phyloP scores from a whole-genome alignment of 30 jellyfish, hydroid and myxozoan species.

The Aurelia aurita region DNA sequence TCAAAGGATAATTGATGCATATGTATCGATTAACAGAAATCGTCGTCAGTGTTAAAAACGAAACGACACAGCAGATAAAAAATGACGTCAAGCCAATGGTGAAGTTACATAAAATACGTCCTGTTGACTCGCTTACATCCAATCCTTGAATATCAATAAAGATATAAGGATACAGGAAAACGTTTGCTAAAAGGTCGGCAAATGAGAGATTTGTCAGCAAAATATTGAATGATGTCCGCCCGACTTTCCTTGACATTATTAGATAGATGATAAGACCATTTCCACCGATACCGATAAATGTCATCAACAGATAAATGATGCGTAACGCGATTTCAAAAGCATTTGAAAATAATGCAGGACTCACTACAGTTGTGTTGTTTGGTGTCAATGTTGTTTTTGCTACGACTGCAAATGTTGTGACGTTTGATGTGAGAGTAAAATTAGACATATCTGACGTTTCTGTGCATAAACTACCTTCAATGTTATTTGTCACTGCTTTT shows the following conservation, averaged over 20 bases:
- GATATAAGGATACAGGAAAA: slow-evolving; percentile 50
- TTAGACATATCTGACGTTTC: too few species aligned
- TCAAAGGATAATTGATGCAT: slow-evolving; percentile 57
- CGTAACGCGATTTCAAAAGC: slow-evolving; percentile 8
- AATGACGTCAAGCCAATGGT: slow-evolving; percentile 51
- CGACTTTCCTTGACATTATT: slow-evolving; percentile 33
- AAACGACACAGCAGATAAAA: slow-evolving; percentile 40
- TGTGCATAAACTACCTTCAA: too few species aligned
- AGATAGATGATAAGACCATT: slow-evolving; percentile 39
- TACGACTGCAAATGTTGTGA: too few species aligned
- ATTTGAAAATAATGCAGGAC: slow-evolving; percentile 22
- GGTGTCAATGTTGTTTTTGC: too few species aligned
- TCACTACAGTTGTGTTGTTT: too few species aligned
- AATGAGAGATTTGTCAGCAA: slow-evolving; percentile 48
- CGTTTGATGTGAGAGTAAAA: too few species aligned
- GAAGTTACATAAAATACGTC: slow-evolving; percentile 26
- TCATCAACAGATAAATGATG: slow-evolving; percentile 11
- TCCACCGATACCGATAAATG: slow-evolving; percentile 27
- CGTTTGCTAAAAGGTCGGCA: slow-evolving; percentile 49
- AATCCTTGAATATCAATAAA: slow-evolving; percentile 48
- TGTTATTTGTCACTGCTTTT: too few species aligned
- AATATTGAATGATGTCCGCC: slow-evolving; percentile 40
- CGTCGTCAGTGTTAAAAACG: slow-evolving; percentile 40
- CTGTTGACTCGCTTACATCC: slow-evolving; percentile 3
- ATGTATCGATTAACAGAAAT: slow-evolving; percentile 63